These are phyloP conservation scores for Dromas ardeola DNA, from an alignment of 2,113 vertebrate species.

Conservation along the genomic window DNA sequence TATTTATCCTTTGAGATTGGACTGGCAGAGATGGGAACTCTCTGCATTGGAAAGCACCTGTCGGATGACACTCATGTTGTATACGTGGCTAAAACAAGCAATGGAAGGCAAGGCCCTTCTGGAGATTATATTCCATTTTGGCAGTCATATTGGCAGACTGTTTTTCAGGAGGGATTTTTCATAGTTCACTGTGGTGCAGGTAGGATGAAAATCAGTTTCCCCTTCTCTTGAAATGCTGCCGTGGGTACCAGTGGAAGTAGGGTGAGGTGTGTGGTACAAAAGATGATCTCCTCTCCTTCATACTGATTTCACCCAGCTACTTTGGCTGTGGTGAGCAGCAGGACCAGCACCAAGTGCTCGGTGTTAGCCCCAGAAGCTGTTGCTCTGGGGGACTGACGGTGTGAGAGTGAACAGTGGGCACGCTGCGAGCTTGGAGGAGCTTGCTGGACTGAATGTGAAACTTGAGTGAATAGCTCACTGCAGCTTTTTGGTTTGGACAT, in stretches of 20 bases:
- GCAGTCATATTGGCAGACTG: background rate
- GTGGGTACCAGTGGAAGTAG: background rate
- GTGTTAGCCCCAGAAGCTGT: background rate
- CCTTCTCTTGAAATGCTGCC: background rate
- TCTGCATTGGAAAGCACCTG: background rate
- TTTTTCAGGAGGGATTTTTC: background rate
- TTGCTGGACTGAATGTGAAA: background rate
- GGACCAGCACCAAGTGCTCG: background rate
- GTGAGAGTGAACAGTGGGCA: background rate
- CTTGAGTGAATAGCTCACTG: background rate
- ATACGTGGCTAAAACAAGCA: background rate
- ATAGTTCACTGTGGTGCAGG: background rate
- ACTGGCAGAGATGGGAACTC: background rate
- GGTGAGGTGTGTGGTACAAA: background rate
- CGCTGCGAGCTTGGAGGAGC: background rate
- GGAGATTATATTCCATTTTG: background rate
- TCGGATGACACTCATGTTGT: background rate
- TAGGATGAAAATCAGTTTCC: background rate
- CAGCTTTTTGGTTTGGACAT: background rate
- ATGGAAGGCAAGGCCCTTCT: background rate
- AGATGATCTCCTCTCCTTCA: background rate
- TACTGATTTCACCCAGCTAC: background rate
- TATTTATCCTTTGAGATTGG: background rate
- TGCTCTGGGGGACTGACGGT: background rate
- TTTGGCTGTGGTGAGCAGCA: background rate